Conservation (phyloP, 2,888 invertebrate genomes). For the Anoncus sp. region DNA sequence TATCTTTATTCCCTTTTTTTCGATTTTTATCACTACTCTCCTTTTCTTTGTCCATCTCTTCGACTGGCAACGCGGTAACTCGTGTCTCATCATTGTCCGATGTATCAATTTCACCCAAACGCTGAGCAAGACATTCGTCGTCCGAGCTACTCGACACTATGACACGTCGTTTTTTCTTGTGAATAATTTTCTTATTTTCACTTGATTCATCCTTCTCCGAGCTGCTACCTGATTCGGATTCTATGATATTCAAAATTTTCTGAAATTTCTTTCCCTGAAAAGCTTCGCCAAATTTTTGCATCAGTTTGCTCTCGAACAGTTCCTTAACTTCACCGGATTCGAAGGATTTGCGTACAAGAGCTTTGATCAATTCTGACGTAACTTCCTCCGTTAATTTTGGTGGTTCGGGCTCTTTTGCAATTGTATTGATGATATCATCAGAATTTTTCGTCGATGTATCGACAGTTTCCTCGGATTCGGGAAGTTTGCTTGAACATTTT, state of each 20-base stretch:
- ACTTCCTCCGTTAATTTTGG: constrained; percentile 70
- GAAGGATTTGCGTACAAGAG: constrained; percentile 75
- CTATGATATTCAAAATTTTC: constrained; percentile 85
- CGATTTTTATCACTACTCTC: constrained; percentile 34
- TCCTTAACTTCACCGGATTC: constrained; percentile 76
- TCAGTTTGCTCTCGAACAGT: constrained; percentile 82
- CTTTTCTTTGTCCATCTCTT: constrained; percentile 38
- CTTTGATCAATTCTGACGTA: constrained; percentile 77
- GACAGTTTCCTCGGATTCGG: constrained; percentile 72
- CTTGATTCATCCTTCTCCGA: constrained; percentile 79
- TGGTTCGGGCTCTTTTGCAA: constrained; percentile 48
- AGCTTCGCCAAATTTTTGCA: constrained; percentile 82
- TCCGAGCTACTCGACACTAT: constrained; percentile 79
- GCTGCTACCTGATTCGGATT: constrained; percentile 84
- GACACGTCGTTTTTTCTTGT: constrained; percentile 72
- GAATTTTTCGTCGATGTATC: constrained; percentile 59
- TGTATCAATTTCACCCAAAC: constrained; percentile 57
- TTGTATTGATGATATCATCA: constrained; percentile 11
- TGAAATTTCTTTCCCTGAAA: constrained; percentile 82
- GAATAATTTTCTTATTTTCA: constrained; percentile 52
- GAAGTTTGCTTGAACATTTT: constrained; percentile 11
- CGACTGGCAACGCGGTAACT: constrained; percentile 3
- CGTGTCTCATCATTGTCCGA: constrained; percentile 27
- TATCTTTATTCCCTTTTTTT: constrained; percentile 54
- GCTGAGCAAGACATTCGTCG: constrained; percentile 74